Base-by-base conservation (phyloP, 2,797 vertebrate species). In the Enteromius anoplus region DNA sequence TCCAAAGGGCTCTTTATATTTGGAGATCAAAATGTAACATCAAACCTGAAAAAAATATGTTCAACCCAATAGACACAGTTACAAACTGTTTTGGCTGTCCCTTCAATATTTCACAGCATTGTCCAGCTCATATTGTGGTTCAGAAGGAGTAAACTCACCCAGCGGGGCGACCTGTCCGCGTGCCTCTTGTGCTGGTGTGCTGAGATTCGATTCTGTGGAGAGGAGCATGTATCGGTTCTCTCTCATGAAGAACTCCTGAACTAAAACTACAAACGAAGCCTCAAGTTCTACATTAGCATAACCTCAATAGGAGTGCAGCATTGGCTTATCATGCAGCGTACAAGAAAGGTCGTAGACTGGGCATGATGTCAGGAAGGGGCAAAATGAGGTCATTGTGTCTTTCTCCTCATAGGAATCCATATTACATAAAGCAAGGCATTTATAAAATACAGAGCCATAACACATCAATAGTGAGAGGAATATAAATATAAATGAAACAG, bases 361-460 rank as follows among this genome's bases (percentile, higher is more conserved):
- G 84, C 83, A 69, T 64, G 9, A 32, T 45, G 82, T 86, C 81
- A 84, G 53, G 72, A 53, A 76, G 62, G 45, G 19, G 55, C 40
- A 85, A 51, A 85, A 85, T 81, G 77, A 47, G 49, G 37, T 80
- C 47, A 47, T 85, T 85, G 86, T 88, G 71, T 32, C 60, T 75
- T 53, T 77, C 66, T 45, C 65, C 42, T 84, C 81, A 81, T 76
- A 77, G 37, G 51, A 75, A 71, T 71, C 77, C 60, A 40, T 83
- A 85, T 85, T 81, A 78, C 19, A 81, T 82, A 68, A 82, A 58
- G 51, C 42, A 80, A 73, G 55, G 64, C 62, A 45, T 21, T 34
- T 69, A 58, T 4, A 65, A 68, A 65, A 77, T 3, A 68, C 21
- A 73, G 70, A 37, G 58, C 60, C 70, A 47, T 12, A 34, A 42